Evolutionary conservation across 2,888 invertebrate species (phyloP).

Genomic region (Scaptomyza reducta): DNA sequence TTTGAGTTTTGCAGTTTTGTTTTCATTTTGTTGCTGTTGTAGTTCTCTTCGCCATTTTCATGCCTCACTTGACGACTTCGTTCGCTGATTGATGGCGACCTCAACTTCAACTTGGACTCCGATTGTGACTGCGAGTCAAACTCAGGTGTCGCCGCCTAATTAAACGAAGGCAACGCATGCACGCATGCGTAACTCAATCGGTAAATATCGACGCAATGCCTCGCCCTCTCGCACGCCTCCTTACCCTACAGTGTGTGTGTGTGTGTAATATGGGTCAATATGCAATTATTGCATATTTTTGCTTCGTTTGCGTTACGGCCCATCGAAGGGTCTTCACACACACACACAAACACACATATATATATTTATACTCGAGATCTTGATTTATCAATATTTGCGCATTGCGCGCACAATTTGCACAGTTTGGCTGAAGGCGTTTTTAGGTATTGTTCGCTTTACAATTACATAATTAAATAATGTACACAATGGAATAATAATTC

Average conservation of each 20-base stretch:
- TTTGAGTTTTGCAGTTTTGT: conserved; percentile 32
- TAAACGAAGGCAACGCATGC: conserved; percentile 74
- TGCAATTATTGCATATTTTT: conserved; percentile 71
- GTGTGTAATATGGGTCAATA: conserved; percentile 75
- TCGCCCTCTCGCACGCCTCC: conserved; percentile 26
- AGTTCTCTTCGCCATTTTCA: conserved; percentile 68
- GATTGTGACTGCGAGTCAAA: conserved; percentile 14
- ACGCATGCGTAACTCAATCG: conserved; percentile 76
- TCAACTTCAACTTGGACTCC: conserved; percentile 50
- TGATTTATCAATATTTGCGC: conserved; percentile 62
- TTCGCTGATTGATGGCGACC: conserved; percentile 77
- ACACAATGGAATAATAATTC: not conserved
- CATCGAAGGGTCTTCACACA: conserved; percentile 19
- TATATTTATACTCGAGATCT: conserved; percentile 28
- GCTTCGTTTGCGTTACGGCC: conserved; percentile 60
- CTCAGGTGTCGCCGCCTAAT: conserved; percentile 70
- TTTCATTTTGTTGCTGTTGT: conserved; percentile 4
- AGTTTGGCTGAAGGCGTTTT: conserved; percentile 16
- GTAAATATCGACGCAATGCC: conserved; percentile 37
- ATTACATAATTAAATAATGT: conserved; percentile 24
- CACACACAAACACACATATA: not conserved
- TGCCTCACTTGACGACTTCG: conserved; percentile 71
- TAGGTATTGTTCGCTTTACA: conserved; percentile 6
- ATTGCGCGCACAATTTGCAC: conserved; percentile 31
- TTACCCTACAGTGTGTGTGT: conserved; percentile 22